A percentile compares a stretch with the other conserved stretches of the same genome.
Evolutionary conservation across 2,113 vertebrate genomes (phyloP).

Genomic region (Malurus cyaneus): DNA sequence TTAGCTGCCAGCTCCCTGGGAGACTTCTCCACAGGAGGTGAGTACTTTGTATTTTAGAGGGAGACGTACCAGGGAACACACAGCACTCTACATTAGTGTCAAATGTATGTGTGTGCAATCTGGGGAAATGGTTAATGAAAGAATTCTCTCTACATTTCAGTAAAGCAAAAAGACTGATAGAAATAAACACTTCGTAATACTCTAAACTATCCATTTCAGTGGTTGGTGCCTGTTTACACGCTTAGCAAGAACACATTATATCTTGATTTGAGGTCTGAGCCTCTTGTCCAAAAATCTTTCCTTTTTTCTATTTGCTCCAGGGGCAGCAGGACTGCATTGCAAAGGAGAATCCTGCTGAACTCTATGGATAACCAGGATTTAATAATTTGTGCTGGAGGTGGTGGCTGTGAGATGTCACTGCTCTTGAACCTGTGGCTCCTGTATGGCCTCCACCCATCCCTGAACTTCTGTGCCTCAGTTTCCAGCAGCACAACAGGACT

Average conservation of each 20-base stretch:
- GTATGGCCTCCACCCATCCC: neutral
- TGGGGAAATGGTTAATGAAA: neutral
- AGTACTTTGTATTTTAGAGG: neutral
- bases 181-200: neutral
- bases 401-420: rapidly evolving
- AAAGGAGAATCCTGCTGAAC: neutral
- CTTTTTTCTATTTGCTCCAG: neutral
- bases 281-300: neutral
- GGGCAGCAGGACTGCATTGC: neutral
- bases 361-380: rapidly evolving
- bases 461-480: neutral
- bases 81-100: neutral
- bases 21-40: neutral
- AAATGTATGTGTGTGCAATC: neutral
- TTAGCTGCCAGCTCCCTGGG: constrained; percentile 12
- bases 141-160: neutral
- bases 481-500: neutral
- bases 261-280: neutral
- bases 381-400: neutral
- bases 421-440: neutral
- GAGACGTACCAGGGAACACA: neutral
- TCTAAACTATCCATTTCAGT: neutral
- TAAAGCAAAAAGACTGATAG: neutral
- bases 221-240: neutral
- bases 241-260: neutral